Conservation (phyloP, 2,113 vertebrate genomes). For the Rana temporaria region DNA sequence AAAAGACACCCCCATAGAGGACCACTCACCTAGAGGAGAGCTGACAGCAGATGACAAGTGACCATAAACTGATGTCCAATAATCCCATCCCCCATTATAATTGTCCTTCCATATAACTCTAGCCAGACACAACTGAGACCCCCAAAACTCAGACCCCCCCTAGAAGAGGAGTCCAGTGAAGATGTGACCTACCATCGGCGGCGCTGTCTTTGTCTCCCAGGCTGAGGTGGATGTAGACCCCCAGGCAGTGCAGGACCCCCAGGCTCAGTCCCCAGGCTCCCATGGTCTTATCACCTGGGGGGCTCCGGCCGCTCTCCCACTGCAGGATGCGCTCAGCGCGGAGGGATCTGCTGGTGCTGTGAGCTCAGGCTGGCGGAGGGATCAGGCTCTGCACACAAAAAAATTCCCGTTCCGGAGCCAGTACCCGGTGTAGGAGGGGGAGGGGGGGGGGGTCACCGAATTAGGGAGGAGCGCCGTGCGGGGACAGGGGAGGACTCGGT, state of each 20-base stretch:
- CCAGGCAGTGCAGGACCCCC: constrained; percentile 84
- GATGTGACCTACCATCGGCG: constrained; percentile 38
- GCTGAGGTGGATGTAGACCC: constrained; percentile 88
- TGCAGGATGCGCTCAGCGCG: constrained; percentile 38
- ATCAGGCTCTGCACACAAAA: constrained; percentile 22
- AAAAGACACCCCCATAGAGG: not conserved
- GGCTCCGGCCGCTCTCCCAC: constrained; percentile 48
- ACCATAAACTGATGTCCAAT: not conserved
- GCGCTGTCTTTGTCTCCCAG: constrained; percentile 74
- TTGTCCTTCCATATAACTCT: not conserved
- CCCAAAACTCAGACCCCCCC: constrained; percentile 22
- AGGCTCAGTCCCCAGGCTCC: constrained; percentile 78
- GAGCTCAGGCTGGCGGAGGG: constrained; percentile 28
- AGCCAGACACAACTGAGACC: not conserved
- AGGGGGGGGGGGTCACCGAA: not conserved
- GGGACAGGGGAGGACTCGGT: no score
- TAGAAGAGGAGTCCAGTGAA: not conserved
- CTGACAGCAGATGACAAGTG: not conserved
- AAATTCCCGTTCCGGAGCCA: not conserved
- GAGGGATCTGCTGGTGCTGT: constrained; percentile 31
- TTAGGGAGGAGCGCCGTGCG: not conserved
- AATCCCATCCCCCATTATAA: not conserved
- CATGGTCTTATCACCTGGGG: constrained; percentile 72
- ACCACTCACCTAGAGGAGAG: not conserved
- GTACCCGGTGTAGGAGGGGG: constrained; percentile 18